Percentiles rank a stretch among this genome's conserved stretches.
Conservation (phyloP, 2,888 invertebrate species). For the Bombylius discolor region DNA sequence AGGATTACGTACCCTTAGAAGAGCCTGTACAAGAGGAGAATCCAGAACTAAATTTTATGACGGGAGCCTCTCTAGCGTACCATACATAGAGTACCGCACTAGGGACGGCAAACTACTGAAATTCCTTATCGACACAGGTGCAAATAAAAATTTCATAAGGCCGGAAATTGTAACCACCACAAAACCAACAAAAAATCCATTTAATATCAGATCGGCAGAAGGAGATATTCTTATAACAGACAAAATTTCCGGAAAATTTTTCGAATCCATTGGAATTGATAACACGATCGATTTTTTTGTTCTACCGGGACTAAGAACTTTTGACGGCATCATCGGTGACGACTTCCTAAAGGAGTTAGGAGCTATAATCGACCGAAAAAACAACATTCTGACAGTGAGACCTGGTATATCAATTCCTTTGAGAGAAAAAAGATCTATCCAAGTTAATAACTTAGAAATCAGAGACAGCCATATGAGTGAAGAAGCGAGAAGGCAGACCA, state of each 20-base stretch:
- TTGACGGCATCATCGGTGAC: constrained; percentile 15
- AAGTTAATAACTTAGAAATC: constrained; percentile 3
- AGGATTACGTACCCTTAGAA: background rate
- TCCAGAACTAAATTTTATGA: background rate
- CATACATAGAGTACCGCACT: constrained; percentile 4
- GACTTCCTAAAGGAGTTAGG: constrained; percentile 12
- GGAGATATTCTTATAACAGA: constrained; percentile 4
- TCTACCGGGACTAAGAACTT: constrained; percentile 7
- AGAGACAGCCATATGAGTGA: background rate
- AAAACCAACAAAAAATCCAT: background rate
- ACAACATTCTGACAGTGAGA: background rate
- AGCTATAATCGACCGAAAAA: constrained; percentile 9
- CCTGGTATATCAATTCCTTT: constrained; percentile 9
- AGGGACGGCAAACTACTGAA: constrained; percentile 2
- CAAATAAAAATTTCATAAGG: constrained; percentile 8
- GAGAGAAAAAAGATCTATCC: constrained; percentile 2
- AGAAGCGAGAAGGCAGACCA: background rate
- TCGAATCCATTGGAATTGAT: constrained; percentile 4
- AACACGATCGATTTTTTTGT: constrained; percentile 7
- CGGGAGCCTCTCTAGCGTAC: constrained; percentile 3
- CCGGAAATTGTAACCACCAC: background rate
- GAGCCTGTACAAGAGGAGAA: background rate
- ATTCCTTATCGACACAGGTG: constrained; percentile 6
- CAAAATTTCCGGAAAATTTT: constrained; percentile 7
- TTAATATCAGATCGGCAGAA: constrained; percentile 8